A percentile compares a stretch with the other conserved stretches of the same genome.
Conservation (phyloP, 2,797 vertebrate species). For the Rhinatrema bivittatum region DNA sequence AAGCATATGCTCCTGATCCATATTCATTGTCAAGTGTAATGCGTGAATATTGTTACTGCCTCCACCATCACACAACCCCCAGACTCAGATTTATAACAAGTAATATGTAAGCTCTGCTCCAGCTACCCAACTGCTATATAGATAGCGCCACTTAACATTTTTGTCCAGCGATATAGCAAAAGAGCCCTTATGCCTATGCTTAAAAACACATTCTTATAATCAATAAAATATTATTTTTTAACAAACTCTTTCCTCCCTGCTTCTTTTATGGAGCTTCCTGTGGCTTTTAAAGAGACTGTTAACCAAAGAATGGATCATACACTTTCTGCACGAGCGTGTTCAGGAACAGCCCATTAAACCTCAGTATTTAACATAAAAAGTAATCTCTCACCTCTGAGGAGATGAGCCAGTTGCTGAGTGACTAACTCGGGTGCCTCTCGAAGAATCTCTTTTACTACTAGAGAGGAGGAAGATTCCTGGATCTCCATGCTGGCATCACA, state of each 20-base stretch:
- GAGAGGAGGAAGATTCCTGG: constrained; percentile 53
- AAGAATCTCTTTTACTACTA: constrained; percentile 82
- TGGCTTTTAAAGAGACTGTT: constrained; percentile 79
- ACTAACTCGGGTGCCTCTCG: constrained; percentile 81
- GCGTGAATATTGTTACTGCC: constrained; percentile 4
- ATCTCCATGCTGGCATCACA: constrained; percentile 52
- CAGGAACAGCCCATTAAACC: constrained; percentile 82
- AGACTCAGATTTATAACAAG: constrained; percentile 27
- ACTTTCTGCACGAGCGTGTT: constrained; percentile 71
- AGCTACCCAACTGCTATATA: constrained; percentile 32
- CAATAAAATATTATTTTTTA: constrained; percentile 65
- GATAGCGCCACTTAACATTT: constrained; percentile 49
- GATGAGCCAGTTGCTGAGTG: constrained; percentile 76
- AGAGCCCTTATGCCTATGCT: constrained; percentile 47
- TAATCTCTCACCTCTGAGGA: constrained; percentile 84
- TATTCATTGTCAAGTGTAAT: constrained; percentile 20
- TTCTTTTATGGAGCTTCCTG: constrained; percentile 67
- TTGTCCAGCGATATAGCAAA: constrained; percentile 42
- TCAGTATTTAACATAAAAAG: constrained; percentile 50
- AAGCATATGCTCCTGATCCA: constrained; percentile 37
- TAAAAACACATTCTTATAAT: constrained; percentile 67
- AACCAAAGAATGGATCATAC: constrained; percentile 84
- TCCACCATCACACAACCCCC: constrained; percentile 8
- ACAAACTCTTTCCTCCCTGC: constrained; percentile 69
- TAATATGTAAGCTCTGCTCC: constrained; percentile 24